These are phyloP conservation scores for Carabus problematicus DNA, from an alignment of 2,888 invertebrate genomes.

Conservation along the genomic window DNA sequence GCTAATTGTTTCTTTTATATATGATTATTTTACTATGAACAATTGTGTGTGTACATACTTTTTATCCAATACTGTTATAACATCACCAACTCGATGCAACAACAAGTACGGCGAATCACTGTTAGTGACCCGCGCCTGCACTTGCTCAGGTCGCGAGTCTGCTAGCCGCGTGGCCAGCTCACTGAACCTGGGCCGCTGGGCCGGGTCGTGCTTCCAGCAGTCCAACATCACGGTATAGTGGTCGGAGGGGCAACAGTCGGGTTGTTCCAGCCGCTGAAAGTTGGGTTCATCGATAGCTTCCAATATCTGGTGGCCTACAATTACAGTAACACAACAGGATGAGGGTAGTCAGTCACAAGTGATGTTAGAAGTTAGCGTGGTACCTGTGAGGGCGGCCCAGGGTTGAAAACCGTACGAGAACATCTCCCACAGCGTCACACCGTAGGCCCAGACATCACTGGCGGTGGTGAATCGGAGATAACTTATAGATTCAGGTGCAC, in stretches of 20 bases:
- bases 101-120: conserved; percentile 71
- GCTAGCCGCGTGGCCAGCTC: conserved; percentile 81
- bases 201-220: conserved; percentile 95
- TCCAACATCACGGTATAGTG: conserved; percentile 92
- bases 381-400: conserved; percentile 92
- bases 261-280: conserved; percentile 88
- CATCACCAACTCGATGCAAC: conserved; percentile 84
- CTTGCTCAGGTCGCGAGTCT: conserved; percentile 90
- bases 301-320: conserved; percentile 78
- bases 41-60: conserved; percentile 60
- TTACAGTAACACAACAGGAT: too few species aligned
- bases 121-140: conserved; percentile 74
- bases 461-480: conserved; percentile 95
- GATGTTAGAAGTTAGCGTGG: neutral
- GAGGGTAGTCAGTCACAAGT: too few species aligned
- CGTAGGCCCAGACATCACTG: conserved; percentile 98
- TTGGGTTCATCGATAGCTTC: conserved; percentile 95
- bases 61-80: conserved; percentile 91
- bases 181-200: conserved; percentile 86
- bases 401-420: conserved; percentile 99
- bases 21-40: too few species aligned
- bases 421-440: conserved; percentile 98
- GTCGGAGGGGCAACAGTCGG: conserved; percentile 93
- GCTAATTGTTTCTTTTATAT: too few species aligned
- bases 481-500: conserved; percentile 97